Conservation (phyloP, 2,888 invertebrate species). For the Cantharis flavilabris region DNA sequence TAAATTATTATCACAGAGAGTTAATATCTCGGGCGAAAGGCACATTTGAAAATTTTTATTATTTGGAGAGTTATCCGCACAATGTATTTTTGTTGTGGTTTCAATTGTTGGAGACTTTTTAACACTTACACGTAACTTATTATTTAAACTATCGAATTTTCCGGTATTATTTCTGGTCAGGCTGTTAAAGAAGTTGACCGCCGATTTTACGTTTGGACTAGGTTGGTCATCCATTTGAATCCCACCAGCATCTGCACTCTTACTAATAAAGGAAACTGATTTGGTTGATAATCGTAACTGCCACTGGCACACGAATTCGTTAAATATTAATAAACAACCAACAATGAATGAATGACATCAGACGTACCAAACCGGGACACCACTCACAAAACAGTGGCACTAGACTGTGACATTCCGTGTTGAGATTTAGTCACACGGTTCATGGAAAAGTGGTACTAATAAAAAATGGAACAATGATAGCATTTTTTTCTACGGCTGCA, state of each 20-base stretch:
- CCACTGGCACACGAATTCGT: not conserved
- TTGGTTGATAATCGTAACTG: not conserved
- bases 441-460: conserved; percentile 5
- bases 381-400: not conserved
- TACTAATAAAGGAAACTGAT: not conserved
- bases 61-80: not conserved
- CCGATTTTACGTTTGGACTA: conserved; percentile 33
- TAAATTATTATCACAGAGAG: not conserved
- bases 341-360: not conserved
- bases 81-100: not conserved
- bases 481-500: not conserved
- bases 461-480: not conserved
- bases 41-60: not conserved
- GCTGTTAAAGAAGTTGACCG: conserved; percentile 33
- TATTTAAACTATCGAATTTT: not conserved
- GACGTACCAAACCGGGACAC: not conserved
- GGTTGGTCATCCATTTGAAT: conserved; percentile 27
- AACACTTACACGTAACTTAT: not conserved
- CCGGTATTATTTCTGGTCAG: conserved; percentile 15
- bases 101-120: not conserved
- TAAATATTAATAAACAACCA: not conserved
- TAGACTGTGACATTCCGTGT: conserved; percentile 10
- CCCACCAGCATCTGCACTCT: not conserved
- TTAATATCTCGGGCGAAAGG: not conserved
- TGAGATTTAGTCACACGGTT: conserved; percentile 10